Conservation (phyloP, 1,140 invertebrate species). For the Papilio xuthus region DNA sequence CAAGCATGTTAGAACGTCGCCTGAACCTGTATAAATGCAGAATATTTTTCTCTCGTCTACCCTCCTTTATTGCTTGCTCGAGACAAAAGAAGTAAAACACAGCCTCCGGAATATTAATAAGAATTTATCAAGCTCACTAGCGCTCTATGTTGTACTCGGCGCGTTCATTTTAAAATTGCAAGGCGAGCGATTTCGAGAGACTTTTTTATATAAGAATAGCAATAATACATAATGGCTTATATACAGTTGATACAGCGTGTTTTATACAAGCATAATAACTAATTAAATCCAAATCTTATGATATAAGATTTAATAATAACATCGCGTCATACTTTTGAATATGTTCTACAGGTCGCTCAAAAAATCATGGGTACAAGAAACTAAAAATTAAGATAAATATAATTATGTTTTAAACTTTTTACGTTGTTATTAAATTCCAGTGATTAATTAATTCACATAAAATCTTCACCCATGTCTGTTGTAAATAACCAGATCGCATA, state of each 20-base stretch:
- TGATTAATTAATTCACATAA: too few relatives aligned
- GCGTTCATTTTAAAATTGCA: conserved; percentile 54
- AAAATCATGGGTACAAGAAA: too few relatives aligned
- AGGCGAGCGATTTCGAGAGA: conserved; percentile 41
- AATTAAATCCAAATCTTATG: background rate
- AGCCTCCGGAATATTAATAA: conserved; percentile 73
- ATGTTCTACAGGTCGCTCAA: too few relatives aligned
- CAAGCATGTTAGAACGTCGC: conserved; percentile 53
- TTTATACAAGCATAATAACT: background rate
- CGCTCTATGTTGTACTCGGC: conserved; percentile 31
- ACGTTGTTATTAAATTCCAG: too few relatives aligned
- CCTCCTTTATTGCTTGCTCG: conserved; percentile 73
- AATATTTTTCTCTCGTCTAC: conserved; percentile 73
- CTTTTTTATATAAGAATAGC: conserved; percentile 1
- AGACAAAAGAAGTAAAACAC: conserved; percentile 75
- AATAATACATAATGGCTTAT: background rate
- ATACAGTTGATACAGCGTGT: background rate
- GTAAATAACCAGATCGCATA: too few relatives aligned
- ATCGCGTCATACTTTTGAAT: too few relatives aligned
- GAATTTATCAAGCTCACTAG: conserved; percentile 61
- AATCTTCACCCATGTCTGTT: too few relatives aligned
- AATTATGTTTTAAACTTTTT: too few relatives aligned
- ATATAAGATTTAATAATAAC: too few relatives aligned
- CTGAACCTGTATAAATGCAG: conserved; percentile 75
- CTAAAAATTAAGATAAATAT: too few relatives aligned